phyloP scores from a whole-genome alignment of 2,797 vertebrate species.

The Neoniphon sammara region DNA sequence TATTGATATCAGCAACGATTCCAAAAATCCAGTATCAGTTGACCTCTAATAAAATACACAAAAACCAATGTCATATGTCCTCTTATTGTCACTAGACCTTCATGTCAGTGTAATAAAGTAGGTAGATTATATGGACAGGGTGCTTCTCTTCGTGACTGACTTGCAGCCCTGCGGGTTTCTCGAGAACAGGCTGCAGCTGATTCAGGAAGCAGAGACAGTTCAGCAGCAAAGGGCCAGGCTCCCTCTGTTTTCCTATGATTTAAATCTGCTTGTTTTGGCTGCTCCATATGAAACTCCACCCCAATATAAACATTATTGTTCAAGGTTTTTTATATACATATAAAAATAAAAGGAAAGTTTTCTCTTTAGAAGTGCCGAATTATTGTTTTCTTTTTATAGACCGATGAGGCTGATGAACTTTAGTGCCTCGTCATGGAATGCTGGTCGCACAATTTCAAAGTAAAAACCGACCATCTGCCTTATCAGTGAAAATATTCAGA shows the following conservation, averaged over 20 bases:
- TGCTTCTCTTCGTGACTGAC: conserved; percentile 31
- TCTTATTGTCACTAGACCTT: conserved; percentile 19
- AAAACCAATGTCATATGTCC: conserved; percentile 5
- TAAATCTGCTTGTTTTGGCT: conserved; percentile 76
- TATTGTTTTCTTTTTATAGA: conserved; percentile 38
- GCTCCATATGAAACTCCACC: conserved; percentile 28
- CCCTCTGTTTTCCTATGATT: conserved; percentile 74
- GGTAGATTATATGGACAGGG: conserved; percentile 13
- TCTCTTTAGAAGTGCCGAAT: conserved; percentile 36
- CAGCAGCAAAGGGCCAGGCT: conserved; percentile 51
- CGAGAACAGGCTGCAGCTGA: conserved; percentile 38
- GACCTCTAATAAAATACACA: conserved; percentile 6
- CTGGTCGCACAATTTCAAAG: neutral
- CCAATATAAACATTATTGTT: conserved; percentile 67
- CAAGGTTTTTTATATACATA: conserved; percentile 43
- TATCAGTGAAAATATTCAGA: neutral
- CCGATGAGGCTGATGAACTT: conserved; percentile 18
- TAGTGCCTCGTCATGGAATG: conserved; percentile 16
- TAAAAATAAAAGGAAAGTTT: conserved; percentile 34
- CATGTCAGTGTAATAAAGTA: conserved; percentile 23
- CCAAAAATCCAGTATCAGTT: too few species aligned
- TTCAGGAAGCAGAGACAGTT: conserved; percentile 55
- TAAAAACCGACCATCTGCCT: neutral
- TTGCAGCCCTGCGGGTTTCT: conserved; percentile 13
- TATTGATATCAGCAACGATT: too few species aligned